These are phyloP conservation scores for Calonectris borealis DNA, from an alignment of 2,113 vertebrate genomes.

Conservation along the genomic window DNA sequence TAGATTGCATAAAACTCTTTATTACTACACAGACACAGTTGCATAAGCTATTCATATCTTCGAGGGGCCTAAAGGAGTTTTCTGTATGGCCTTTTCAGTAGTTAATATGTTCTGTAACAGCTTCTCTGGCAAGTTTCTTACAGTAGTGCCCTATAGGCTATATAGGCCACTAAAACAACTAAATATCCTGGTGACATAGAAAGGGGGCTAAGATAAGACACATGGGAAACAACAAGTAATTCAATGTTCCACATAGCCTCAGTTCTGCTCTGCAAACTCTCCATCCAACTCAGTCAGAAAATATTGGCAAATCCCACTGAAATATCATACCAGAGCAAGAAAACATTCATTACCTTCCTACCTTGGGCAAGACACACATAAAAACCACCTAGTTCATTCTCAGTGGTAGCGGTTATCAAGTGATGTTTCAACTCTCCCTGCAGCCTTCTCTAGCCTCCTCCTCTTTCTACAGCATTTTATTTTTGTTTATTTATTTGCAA, in stretches of 20 bases:
- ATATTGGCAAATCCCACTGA: conserved; percentile 5
- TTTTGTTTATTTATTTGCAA: not conserved
- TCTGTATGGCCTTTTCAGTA: not conserved
- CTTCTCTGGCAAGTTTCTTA: not conserved
- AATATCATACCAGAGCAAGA: not conserved
- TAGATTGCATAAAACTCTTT: not conserved
- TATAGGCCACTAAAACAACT: not conserved
- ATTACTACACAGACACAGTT: not conserved
- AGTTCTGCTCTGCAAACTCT: not conserved
- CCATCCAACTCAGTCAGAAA: not conserved
- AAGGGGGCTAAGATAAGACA: not conserved
- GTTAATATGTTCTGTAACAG: not conserved
- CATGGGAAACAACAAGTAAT: not conserved
- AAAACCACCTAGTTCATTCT: not conserved
- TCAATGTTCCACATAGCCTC: not conserved
- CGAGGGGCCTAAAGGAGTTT: not conserved
- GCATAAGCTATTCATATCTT: not conserved
- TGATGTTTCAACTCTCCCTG: not conserved
- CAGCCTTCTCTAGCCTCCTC: not conserved
- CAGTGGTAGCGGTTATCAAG: not conserved
- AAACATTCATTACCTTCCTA: not conserved
- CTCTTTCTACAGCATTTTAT: not conserved
- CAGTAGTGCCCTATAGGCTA: not conserved
- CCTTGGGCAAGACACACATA: not conserved
- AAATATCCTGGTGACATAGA: not conserved